Conservation (phyloP, 2,797 vertebrate genomes). For the Nyctalus aviator region DNA sequence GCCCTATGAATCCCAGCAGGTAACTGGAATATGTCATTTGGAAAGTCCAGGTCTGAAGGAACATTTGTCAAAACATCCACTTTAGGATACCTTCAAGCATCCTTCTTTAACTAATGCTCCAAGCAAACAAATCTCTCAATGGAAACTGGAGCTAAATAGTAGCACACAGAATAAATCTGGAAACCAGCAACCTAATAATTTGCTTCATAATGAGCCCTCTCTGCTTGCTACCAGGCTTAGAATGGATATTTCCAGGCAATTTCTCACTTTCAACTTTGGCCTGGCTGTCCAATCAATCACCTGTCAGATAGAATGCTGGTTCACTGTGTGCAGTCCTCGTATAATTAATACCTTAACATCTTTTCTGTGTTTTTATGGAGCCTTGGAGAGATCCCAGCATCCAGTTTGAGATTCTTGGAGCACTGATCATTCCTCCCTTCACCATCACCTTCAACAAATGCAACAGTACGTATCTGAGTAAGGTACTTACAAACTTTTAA, state of each 20-base stretch:
- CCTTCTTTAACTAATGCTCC: slow-evolving; percentile 55
- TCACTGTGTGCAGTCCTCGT: not conserved
- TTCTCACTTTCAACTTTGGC: slow-evolving; percentile 53
- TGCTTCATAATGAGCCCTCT: not conserved
- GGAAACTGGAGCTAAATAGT: not conserved
- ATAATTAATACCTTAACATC: slow-evolving; percentile 59
- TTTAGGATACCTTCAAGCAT: slow-evolving; percentile 48
- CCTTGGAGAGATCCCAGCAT: slow-evolving; percentile 46
- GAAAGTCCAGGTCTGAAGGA: slow-evolving; percentile 34
- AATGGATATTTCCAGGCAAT: slow-evolving; percentile 40
- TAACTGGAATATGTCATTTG: not conserved
- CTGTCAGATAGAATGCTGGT: not conserved
- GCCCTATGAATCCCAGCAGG: not conserved
- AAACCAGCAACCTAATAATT: not conserved
- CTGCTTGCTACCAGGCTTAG: slow-evolving; percentile 15
- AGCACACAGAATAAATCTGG: slow-evolving; percentile 27
- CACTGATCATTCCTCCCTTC: slow-evolving; percentile 61
- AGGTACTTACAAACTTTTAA: slow-evolving; percentile 66
- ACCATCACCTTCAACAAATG: slow-evolving; percentile 60
- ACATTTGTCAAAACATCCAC: slow-evolving; percentile 1
- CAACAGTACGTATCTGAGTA: slow-evolving; percentile 58
- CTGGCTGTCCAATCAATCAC: not conserved
- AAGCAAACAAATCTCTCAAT: slow-evolving; percentile 40
- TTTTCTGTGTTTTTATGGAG: slow-evolving; percentile 52
- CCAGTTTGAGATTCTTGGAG: slow-evolving; percentile 58